These are phyloP conservation scores for Plusia festucae DNA, from an alignment of 2,888 invertebrate genomes.

Conservation along the genomic window DNA sequence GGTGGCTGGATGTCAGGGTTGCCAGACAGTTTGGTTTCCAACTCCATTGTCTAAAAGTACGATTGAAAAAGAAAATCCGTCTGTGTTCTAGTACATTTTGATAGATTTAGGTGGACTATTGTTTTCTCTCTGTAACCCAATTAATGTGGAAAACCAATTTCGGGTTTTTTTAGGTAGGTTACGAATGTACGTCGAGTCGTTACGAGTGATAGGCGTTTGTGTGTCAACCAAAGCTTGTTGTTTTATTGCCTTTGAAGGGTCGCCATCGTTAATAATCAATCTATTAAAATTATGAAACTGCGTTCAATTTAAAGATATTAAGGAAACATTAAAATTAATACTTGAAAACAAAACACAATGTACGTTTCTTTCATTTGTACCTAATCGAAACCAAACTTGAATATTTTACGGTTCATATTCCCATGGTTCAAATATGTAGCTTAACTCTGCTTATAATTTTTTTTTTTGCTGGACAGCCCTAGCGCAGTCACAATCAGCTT, in stretches of 20 bases:
- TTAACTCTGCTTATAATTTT: not conserved
- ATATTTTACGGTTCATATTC: not conserved
- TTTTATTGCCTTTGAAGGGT: not conserved
- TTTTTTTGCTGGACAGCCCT: slow-evolving; percentile 20
- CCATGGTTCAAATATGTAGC: not conserved
- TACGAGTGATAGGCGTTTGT: not conserved
- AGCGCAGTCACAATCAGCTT: slow-evolving; percentile 41
- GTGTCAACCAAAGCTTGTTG: not conserved
- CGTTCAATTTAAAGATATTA: no score
- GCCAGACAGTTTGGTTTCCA: slow-evolving; percentile 9
- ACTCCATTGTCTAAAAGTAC: not conserved
- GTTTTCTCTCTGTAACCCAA: not conserved
- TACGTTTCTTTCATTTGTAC: no score
- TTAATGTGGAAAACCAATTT: not conserved
- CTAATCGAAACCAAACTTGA: not conserved
- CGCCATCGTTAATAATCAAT: not conserved
- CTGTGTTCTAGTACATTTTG: not conserved
- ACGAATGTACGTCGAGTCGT: no score
- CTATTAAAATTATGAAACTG: no score
- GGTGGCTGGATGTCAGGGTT: slow-evolving; percentile 31
- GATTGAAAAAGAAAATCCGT: not conserved
- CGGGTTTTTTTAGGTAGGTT: no score
- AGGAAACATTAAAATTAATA: no score
- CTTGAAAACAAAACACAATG: no score
- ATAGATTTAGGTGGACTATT: not conserved